Evolutionary conservation across 2,113 vertebrate genomes (phyloP).

Genomic region (Dolichallabes microphthalmus): DNA sequence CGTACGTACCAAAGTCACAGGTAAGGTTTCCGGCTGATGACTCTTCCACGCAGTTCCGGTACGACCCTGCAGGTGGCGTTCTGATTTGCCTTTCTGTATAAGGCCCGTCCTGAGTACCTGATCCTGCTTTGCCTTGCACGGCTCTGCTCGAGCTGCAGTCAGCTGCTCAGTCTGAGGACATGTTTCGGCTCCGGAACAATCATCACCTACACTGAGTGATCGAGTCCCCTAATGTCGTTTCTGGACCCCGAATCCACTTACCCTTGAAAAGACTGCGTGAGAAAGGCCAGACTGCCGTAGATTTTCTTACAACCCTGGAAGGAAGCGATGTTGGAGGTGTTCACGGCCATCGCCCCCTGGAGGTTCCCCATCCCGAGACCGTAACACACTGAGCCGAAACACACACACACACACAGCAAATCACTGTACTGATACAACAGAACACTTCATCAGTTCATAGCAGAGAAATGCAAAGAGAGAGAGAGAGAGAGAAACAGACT

Average conservation of each 20-base stretch:
- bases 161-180: neutral
- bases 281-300: slow-evolving; percentile 89
- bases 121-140: neutral
- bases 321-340: slow-evolving; percentile 80
- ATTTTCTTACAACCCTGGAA: slow-evolving; percentile 88
- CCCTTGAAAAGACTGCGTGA: slow-evolving; percentile 82
- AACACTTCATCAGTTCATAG: neutral
- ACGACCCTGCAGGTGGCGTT: no score
- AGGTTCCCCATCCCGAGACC: slow-evolving; percentile 85
- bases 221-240: neutral
- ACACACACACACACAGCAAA: slow-evolving; percentile 10
- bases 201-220: no score
- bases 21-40: no score
- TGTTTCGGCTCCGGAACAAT: neutral
- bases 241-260: slow-evolving; percentile 59
- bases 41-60: no score
- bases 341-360: slow-evolving; percentile 75
- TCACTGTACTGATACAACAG: no score
- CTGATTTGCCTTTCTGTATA: neutral
- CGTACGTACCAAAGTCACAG: no score
- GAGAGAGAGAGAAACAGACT: neutral
- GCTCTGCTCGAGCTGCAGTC: neutral
- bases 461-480: neutral
- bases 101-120: neutral
- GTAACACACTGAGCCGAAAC: slow-evolving; percentile 79